Conservation (phyloP, 2,797 vertebrate species). For the Enteromius fasciolatus region DNA sequence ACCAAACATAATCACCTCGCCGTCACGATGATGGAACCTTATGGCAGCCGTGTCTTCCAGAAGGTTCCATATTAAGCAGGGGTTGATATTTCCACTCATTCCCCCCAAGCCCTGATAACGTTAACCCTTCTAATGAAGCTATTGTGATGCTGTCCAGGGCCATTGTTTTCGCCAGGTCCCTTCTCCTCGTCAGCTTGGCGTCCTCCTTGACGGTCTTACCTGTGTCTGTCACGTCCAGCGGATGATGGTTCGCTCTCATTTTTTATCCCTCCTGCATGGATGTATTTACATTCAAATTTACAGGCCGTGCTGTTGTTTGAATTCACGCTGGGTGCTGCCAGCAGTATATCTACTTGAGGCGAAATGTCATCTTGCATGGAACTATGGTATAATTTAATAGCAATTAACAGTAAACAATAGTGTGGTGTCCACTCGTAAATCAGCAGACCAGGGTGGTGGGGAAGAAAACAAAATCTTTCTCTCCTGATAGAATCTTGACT, state of each 20-base stretch:
- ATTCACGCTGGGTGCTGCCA: slow-evolving; percentile 70
- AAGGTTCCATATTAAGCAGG: slow-evolving; percentile 69
- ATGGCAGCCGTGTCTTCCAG: slow-evolving; percentile 69
- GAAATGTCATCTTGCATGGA: slow-evolving; percentile 72
- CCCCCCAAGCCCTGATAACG: slow-evolving; percentile 78
- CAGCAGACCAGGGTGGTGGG: slow-evolving; percentile 44
- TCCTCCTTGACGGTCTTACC: slow-evolving; percentile 77
- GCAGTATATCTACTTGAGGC: slow-evolving; percentile 74
- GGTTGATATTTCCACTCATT: slow-evolving; percentile 80
- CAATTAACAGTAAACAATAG: slow-evolving; percentile 73
- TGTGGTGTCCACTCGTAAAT: slow-evolving; percentile 62
- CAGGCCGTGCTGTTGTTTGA: slow-evolving; percentile 76
- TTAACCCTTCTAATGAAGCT: slow-evolving; percentile 84
- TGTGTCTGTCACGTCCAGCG: slow-evolving; percentile 75
- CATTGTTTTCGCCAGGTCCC: slow-evolving; percentile 77
- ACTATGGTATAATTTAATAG: slow-evolving; percentile 71
- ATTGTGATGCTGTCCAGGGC: slow-evolving; percentile 82
- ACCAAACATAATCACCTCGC: slow-evolving; percentile 64
- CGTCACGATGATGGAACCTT: slow-evolving; percentile 66
- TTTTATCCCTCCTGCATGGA: slow-evolving; percentile 63
- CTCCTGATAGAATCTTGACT: slow-evolving; percentile 37
- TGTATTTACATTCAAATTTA: slow-evolving; percentile 79
- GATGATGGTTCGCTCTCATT: slow-evolving; percentile 60
- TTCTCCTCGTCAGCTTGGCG: slow-evolving; percentile 60
- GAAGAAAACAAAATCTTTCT: slow-evolving; percentile 34